A percentile compares a stretch with the other conserved stretches of the same genome.
phyloP scores from a whole-genome alignment of 2,888 invertebrate species.

The Folsomia manolachei region DNA sequence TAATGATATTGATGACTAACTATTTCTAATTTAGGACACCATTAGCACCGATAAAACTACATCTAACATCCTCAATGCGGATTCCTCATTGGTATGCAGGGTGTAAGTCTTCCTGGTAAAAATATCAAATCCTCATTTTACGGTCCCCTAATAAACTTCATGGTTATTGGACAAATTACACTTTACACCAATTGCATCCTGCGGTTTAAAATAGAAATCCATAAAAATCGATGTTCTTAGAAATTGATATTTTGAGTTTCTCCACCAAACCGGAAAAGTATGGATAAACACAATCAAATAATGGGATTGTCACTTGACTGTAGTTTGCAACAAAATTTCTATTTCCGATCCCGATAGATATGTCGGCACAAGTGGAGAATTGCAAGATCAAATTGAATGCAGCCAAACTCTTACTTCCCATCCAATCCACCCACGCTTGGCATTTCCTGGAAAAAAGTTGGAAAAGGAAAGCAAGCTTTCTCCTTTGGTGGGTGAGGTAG shows the following conservation, averaged over 20 bases:
- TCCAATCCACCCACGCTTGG: no score
- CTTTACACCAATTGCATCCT: neutral
- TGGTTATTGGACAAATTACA: neutral
- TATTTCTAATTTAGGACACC: constrained; percentile 5
- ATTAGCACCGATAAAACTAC: neutral
- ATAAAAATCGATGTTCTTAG: no score
- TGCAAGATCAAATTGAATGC: constrained; percentile 9
- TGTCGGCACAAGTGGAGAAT: no score
- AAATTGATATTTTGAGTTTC: neutral
- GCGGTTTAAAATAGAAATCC: neutral
- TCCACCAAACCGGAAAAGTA: neutral
- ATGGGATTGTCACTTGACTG: neutral
- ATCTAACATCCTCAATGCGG: neutral
- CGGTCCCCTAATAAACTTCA: neutral
- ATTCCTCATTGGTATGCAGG: neutral
- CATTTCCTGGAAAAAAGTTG: no score
- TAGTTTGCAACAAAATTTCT: neutral
- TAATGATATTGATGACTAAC: neutral
- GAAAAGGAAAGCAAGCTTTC: no score
- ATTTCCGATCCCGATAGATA: neutral
- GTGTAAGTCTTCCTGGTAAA: neutral
- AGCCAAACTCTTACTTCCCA: no score
- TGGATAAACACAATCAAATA: neutral
- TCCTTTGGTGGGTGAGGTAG: no score
- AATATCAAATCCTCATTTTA: neutral